Percentiles rank a stretch among this genome's conserved stretches.
These are phyloP conservation scores for Clarias macrocephalus DNA, from an alignment of 2,113 vertebrate species.

Conservation along the genomic window DNA sequence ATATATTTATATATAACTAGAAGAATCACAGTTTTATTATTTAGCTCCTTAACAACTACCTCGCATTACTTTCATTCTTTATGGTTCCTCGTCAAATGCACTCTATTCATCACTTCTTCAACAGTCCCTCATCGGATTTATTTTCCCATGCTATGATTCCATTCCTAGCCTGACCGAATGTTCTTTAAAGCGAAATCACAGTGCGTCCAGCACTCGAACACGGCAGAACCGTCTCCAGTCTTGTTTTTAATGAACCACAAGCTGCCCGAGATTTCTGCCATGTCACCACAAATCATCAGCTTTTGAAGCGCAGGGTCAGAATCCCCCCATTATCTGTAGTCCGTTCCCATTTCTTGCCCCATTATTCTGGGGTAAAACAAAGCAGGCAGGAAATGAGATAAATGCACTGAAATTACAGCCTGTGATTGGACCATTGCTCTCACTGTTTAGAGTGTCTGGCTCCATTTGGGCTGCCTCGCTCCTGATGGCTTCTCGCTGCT, in stretches of 20 bases:
- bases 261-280: slow-evolving; percentile 52
- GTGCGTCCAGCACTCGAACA: slow-evolving; percentile 43
- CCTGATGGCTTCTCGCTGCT: slow-evolving; percentile 34
- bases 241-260: slow-evolving; percentile 53
- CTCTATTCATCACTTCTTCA: slow-evolving; percentile 27
- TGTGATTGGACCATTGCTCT: slow-evolving; percentile 65
- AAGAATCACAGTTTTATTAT: slow-evolving; percentile 16
- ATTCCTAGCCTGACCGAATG: slow-evolving; percentile 33
- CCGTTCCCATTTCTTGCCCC: slow-evolving; percentile 62
- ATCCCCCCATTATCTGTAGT: slow-evolving; percentile 63
- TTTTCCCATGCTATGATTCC: slow-evolving; percentile 32
- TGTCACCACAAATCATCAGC: slow-evolving; percentile 58
- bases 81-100: not conserved
- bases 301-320: slow-evolving; percentile 60
- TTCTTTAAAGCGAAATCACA: slow-evolving; percentile 52
- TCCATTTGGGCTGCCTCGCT: slow-evolving; percentile 56
- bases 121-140: slow-evolving; percentile 18
- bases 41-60: not conserved
- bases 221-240: slow-evolving; percentile 51
- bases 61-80: slow-evolving; percentile 10
- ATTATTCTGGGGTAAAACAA: slow-evolving; percentile 68
- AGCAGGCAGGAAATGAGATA: slow-evolving; percentile 73
- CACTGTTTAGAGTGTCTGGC: slow-evolving; percentile 63
- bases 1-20: not conserved
- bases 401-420: slow-evolving; percentile 67